Percentiles rank a stretch among this genome's conserved stretches.
These are phyloP conservation scores for Sphyrna mokarran DNA, from an alignment of 2,113 vertebrate species.

Conservation along the genomic window DNA sequence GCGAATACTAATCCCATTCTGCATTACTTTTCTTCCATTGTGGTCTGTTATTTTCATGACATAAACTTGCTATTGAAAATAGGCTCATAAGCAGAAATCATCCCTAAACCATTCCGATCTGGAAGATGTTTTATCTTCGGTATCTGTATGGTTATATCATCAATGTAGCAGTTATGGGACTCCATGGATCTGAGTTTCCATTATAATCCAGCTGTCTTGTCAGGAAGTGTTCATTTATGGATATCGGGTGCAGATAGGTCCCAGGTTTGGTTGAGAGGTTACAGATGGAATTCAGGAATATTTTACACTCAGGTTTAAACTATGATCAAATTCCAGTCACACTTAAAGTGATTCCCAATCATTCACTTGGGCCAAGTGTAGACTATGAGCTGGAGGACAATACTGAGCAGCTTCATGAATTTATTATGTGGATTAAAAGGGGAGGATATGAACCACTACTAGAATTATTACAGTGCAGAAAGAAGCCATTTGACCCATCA, in stretches of 20 bases:
- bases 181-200: background rate
- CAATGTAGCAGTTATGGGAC: background rate
- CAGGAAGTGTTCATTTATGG: background rate
- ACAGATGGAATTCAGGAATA: background rate
- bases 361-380: background rate
- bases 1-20: background rate
- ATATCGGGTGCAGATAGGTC: too few relatives aligned
- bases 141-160: background rate
- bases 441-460: too few relatives aligned
- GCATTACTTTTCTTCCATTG: background rate
- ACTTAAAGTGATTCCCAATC: background rate
- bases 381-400: background rate
- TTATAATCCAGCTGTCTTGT: background rate
- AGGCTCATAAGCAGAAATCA: background rate
- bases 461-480: too few relatives aligned
- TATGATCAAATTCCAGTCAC: background rate
- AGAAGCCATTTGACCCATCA: too few relatives aligned
- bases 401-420: background rate
- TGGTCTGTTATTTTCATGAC: background rate
- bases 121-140: background rate
- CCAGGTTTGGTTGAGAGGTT: background rate
- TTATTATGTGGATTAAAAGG: background rate
- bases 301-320: background rate
- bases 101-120: background rate
- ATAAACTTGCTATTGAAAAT: background rate